phyloP scores from a whole-genome alignment of 2,797 vertebrate species.

The Amblyopsis hoosieri region DNA sequence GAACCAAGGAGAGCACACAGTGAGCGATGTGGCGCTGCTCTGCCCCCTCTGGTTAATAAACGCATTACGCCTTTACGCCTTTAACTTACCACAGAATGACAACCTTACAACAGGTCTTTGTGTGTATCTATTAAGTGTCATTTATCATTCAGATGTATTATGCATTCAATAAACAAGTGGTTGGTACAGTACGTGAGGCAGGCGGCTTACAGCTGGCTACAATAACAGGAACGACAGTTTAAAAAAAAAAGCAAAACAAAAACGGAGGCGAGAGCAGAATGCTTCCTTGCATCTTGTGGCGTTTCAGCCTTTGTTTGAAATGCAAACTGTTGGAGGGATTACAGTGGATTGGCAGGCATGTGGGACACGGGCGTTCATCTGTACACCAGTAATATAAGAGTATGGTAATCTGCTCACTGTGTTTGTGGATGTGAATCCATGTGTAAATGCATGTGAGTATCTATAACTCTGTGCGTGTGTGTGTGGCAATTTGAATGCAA shows the following conservation, averaged over 20 bases:
- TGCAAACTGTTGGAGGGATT: constrained; percentile 84
- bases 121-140: no score
- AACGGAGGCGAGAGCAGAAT: constrained; percentile 48
- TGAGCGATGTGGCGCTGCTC: background rate
- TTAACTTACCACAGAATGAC: no score
- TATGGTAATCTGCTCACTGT: constrained; percentile 65
- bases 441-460: constrained; percentile 34
- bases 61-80: no score
- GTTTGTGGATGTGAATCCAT: constrained; percentile 33
- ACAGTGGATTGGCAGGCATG: constrained; percentile 79
- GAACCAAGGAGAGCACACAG: background rate
- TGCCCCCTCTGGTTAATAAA: no score
- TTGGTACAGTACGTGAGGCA: constrained; percentile 57
- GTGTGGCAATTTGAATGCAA: no score
- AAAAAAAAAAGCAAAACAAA: constrained; percentile 12
- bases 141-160: constrained; percentile 38
- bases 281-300: constrained; percentile 73
- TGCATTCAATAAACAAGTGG: constrained; percentile 71
- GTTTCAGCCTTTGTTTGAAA: constrained; percentile 83
- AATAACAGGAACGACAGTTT: no score
- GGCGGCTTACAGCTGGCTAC: background rate
- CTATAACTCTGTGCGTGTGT: no score
- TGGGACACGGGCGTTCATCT: constrained; percentile 74
- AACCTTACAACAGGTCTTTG: no score
- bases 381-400: constrained; percentile 70